These are phyloP conservation scores for Aphelenchoides avenae DNA, from an alignment of 1,140 invertebrate species.

Conservation along the genomic window DNA sequence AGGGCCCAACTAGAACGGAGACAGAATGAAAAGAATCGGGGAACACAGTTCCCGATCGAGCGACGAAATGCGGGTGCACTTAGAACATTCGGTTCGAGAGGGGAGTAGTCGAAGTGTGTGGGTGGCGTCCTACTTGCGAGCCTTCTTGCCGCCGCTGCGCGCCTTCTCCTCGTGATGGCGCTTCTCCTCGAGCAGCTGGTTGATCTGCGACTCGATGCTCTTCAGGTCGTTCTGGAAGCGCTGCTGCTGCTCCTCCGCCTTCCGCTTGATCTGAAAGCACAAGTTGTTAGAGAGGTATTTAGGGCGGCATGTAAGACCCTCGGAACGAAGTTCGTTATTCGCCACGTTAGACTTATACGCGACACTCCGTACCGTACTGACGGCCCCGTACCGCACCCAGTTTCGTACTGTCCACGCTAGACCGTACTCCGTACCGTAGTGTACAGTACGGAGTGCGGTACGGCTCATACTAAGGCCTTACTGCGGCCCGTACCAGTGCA, in stretches of 20 bases:
- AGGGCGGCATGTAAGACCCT: neutral
- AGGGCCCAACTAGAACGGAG: no score
- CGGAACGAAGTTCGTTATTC: neutral
- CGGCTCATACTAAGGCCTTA: no score
- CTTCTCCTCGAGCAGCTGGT: conserved; percentile 30
- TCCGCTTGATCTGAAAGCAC: neutral
- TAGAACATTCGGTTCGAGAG: neutral
- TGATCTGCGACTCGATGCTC: conserved; percentile 23
- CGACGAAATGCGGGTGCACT: neutral
- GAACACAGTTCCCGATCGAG: neutral
- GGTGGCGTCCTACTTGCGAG: conserved; percentile 10
- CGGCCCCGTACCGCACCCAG: neutral
- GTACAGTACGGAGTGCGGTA: no score
- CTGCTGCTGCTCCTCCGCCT: conserved; percentile 16
- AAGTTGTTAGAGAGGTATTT: neutral
- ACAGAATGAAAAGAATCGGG: neutral
- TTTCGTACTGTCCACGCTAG: no score
- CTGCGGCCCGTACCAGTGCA: no score
- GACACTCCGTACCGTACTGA: neutral
- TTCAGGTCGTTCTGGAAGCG: conserved; percentile 25
- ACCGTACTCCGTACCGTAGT: no score
- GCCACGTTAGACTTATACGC: neutral
- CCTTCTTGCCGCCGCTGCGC: conserved; percentile 13
- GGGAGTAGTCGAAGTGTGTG: neutral
- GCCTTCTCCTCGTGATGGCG: conserved; percentile 23